Conservation (phyloP, 2,888 invertebrate species). For the Endomychus coccineus region DNA sequence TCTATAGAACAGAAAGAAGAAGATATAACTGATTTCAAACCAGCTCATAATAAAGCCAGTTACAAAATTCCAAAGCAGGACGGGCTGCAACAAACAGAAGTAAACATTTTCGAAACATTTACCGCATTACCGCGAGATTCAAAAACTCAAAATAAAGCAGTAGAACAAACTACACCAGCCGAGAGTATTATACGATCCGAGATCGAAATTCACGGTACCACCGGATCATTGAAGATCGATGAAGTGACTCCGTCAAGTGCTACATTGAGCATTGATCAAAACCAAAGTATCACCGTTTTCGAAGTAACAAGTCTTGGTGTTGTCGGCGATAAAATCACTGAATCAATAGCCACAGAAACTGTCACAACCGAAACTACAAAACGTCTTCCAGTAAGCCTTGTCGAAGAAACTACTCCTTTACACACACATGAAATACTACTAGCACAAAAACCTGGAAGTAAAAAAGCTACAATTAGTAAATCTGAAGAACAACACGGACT, state of each 20-base stretch:
- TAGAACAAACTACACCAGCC: conserved; percentile 39
- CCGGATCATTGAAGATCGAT: conserved; percentile 33
- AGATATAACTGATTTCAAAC: conserved; percentile 19
- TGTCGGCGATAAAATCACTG: conserved; percentile 40
- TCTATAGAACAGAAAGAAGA: conserved; percentile 39
- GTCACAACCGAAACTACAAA: conserved; percentile 43
- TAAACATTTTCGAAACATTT: conserved; percentile 16
- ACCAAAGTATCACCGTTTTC: conserved; percentile 36
- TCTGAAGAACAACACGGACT: conserved; percentile 38
- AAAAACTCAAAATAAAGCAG: conserved; percentile 34
- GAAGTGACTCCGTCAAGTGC: conserved; percentile 33
- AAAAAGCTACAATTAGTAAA: conserved; percentile 25
- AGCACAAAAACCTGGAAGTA: conserved; percentile 27
- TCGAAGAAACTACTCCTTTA: conserved; percentile 37
- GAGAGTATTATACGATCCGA: conserved; percentile 39
- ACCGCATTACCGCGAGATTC: conserved; percentile 12
- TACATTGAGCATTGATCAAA: conserved; percentile 25
- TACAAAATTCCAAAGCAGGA: conserved; percentile 12
- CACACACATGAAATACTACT: conserved; percentile 35
- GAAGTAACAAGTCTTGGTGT: conserved; percentile 38
- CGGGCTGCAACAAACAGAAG: conserved; percentile 14
- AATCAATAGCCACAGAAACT: conserved; percentile 42
- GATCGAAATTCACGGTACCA: conserved; percentile 24
- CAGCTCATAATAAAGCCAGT: conserved; percentile 11
- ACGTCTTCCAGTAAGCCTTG: conserved; percentile 40